phyloP scores from a whole-genome alignment of 2,113 vertebrate species.

The Ibidorhyncha struthersii region DNA sequence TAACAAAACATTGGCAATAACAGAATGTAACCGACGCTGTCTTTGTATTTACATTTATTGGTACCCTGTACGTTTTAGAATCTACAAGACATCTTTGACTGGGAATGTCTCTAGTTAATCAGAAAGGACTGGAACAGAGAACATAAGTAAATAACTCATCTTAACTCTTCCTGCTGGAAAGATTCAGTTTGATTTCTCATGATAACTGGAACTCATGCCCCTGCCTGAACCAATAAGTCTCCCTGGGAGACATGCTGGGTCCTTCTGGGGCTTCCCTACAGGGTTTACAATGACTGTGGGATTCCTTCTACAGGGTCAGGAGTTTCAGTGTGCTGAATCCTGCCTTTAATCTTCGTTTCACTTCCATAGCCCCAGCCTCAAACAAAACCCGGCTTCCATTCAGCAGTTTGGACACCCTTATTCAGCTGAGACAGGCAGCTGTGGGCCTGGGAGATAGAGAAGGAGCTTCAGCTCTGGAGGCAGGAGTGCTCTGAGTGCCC shows the following conservation, averaged over 20 bases:
- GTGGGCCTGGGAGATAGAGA: not conserved
- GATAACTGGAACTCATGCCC: not conserved
- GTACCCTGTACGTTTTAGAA: not conserved
- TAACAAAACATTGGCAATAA: not conserved
- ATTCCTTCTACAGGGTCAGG: not conserved
- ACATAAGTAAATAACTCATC: not conserved
- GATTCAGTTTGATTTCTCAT: not conserved
- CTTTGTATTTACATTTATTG: not conserved
- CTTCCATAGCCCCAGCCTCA: not conserved
- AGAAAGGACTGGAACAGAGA: not conserved
- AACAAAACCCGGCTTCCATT: not conserved
- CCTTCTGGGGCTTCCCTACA: not conserved
- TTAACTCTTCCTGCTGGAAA: not conserved
- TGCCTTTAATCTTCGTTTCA: not conserved
- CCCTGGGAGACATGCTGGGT: not conserved
- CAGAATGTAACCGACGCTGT: not conserved
- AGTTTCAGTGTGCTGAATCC: not conserved
- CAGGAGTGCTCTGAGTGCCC: not conserved
- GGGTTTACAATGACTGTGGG: not conserved
- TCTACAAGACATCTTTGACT: not conserved
- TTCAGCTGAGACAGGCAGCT: not conserved
- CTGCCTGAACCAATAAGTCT: not conserved
- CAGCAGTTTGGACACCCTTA: not conserved
- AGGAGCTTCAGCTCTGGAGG: not conserved
- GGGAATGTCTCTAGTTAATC: not conserved